Percentiles rank a stretch among this genome's conserved stretches.
Evolutionary conservation across 1,140 invertebrate species (phyloP).

Genomic region (Zaprionus nigranus): DNA sequence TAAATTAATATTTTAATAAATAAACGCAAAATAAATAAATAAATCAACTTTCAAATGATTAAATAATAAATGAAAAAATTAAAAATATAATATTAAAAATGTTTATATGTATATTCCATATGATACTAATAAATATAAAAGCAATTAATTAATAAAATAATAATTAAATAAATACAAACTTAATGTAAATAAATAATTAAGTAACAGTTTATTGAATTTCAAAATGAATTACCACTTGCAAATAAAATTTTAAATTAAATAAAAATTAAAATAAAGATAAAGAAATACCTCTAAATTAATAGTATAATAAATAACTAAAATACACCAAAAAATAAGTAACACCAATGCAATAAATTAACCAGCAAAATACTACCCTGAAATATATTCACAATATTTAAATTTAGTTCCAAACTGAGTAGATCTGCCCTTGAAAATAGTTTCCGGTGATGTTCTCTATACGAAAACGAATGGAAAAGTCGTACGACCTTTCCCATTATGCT

Average conservation of each 20-base stretch:
- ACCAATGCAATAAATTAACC: neutral
- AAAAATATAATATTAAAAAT: too few relatives aligned
- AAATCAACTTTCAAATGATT: too few relatives aligned
- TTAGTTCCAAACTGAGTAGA: neutral
- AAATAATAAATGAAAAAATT: too few relatives aligned
- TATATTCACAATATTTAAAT: neutral
- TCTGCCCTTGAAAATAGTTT: constrained; percentile 30
- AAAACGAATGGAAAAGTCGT: neutral
- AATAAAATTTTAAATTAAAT: neutral
- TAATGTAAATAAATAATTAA: neutral
- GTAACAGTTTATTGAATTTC: neutral
- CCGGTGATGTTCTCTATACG: constrained; percentile 4
- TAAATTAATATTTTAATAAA: too few relatives aligned
- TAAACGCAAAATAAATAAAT: too few relatives aligned
- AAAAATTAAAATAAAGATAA: neutral
- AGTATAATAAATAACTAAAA: neutral
- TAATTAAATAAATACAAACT: too few relatives aligned
- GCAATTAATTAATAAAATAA: too few relatives aligned
- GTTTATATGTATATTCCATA: too few relatives aligned
- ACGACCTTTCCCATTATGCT: constrained; percentile 34
- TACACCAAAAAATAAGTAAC: neutral
- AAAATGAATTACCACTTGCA: neutral
- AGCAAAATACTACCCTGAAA: neutral
- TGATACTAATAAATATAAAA: too few relatives aligned
- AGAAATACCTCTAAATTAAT: neutral